Conservation (phyloP, 2,888 invertebrate genomes). For the Cyrtodaria siliqua region DNA sequence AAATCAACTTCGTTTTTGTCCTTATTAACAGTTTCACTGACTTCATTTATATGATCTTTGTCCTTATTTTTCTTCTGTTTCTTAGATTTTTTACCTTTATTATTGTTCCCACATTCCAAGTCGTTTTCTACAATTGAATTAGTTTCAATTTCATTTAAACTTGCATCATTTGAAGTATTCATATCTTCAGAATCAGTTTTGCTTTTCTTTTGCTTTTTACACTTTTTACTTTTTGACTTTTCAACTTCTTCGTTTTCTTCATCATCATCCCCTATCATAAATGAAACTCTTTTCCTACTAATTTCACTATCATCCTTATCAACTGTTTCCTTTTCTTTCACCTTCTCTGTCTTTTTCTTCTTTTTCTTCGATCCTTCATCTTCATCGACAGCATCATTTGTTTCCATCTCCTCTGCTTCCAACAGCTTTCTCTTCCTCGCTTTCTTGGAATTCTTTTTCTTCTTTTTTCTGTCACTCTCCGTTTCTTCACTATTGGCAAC, state of each 20-base stretch:
- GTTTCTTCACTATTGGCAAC: constrained; percentile 26
- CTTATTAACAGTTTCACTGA: constrained; percentile 6
- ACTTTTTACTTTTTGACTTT: constrained; percentile 8
- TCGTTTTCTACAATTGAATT: background rate
- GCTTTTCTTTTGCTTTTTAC: constrained; percentile 6
- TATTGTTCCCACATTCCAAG: background rate
- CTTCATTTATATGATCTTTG: constrained; percentile 2
- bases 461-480: constrained; percentile 18
- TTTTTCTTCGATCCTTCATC: constrained; percentile 18
- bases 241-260: constrained; percentile 3
- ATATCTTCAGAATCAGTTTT: background rate
- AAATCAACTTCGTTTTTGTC: constrained; percentile 7
- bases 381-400: constrained; percentile 6
- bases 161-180: no score
- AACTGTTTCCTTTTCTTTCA: background rate
- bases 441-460: constrained; percentile 9
- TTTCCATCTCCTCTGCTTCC: constrained; percentile 3
- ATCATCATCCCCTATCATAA: constrained; percentile 9
- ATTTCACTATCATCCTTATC: background rate
- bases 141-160: no score
- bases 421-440: no score
- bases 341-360: constrained; percentile 11
- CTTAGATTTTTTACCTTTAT: constrained; percentile 24
- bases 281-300: constrained; percentile 3
- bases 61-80: constrained; percentile 20